Evolutionary conservation across 1,140 invertebrate genomes (phyloP).

Genomic region (Pseudomyrmex sp.): DNA sequence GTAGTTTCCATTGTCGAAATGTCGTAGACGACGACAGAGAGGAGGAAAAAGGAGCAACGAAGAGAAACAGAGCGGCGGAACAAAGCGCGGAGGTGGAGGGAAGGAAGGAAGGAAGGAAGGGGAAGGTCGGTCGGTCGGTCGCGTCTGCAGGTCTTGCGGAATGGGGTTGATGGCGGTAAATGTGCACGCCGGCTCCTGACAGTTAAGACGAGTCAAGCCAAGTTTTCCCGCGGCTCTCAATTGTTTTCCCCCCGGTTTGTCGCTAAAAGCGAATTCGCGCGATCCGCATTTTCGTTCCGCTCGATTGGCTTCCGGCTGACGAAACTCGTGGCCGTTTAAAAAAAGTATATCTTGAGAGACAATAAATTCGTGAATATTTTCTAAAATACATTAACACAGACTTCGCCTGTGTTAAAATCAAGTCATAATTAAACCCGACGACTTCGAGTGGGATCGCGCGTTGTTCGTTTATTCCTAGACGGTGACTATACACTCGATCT

Average conservation of each 20-base stretch:
- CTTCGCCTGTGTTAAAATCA: background rate
- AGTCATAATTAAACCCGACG: constrained; percentile 17
- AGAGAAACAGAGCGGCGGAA: constrained; percentile 16
- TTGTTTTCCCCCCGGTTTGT: constrained; percentile 71
- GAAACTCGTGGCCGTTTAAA: too few relatives aligned
- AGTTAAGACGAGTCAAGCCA: constrained; percentile 72
- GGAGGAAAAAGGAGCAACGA: constrained; percentile 61
- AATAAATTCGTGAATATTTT: background rate
- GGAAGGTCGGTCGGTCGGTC: background rate
- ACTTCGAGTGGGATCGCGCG: background rate
- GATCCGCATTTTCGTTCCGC: background rate
- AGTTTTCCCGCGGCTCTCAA: constrained; percentile 65
- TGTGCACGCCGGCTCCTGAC: constrained; percentile 57
- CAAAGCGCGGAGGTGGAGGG: constrained; percentile 44
- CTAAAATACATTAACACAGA: background rate
- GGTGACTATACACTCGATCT: constrained; percentile 1
- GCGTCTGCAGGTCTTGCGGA: background rate
- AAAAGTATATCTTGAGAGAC: too few relatives aligned
- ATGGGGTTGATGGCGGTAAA: constrained; percentile 62
- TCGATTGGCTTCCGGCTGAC: too few relatives aligned
- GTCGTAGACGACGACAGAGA: constrained; percentile 35
- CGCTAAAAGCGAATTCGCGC: background rate
- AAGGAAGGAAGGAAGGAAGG: background rate
- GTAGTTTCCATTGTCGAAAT: constrained; percentile 75
- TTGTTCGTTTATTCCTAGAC: constrained; percentile 32